phyloP scores from a whole-genome alignment of 2,113 vertebrate genomes.

The Pelecanoides urinatrix region DNA sequence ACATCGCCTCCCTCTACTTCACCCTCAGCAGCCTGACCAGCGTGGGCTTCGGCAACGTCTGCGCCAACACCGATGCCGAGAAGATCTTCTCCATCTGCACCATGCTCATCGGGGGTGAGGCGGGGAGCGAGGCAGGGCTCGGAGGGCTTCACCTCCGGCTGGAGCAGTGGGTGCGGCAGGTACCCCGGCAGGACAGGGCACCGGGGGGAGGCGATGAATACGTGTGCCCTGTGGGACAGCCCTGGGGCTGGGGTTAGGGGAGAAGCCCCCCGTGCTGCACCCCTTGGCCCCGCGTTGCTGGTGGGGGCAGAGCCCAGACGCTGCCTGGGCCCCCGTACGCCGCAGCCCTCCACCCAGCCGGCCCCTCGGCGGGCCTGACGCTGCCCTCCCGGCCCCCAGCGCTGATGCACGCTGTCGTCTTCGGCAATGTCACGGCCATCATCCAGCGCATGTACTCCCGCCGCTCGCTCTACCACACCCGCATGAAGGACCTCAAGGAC shows the following conservation, averaged over 20 bases:
- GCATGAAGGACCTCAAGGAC: slow-evolving; percentile 97
- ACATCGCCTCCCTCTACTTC: slow-evolving; percentile 96
- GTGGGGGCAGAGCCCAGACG: not conserved
- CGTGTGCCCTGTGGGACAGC: fast-evolving
- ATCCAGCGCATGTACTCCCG: slow-evolving; percentile 99
- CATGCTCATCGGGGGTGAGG: slow-evolving; percentile 95
- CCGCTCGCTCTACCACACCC: slow-evolving; percentile 94
- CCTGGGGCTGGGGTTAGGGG: not conserved
- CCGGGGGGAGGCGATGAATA: not conserved
- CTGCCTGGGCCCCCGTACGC: too few species aligned
- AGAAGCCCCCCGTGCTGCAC: not conserved
- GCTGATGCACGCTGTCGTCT: slow-evolving; percentile 96
- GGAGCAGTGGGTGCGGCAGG: not conserved
- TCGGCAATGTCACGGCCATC: slow-evolving; percentile 96
- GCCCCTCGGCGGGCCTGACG: not conserved
- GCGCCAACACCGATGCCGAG: slow-evolving; percentile 92
- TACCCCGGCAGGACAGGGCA: not conserved
- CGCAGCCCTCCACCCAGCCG: too few species aligned
- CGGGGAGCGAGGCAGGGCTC: not conserved
- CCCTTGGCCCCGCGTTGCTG: fast-evolving
- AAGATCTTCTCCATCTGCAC: slow-evolving; percentile 98
- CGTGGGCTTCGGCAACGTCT: slow-evolving; percentile 95
- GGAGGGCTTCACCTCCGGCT: not conserved
- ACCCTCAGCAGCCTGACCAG: slow-evolving; percentile 97
- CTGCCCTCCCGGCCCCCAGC: slow-evolving; percentile 64